A percentile compares a stretch with the other conserved stretches of the same genome.
These are phyloP conservation scores for Drosophila niveifrons DNA, from an alignment of 2,888 invertebrate species.

Conservation along the genomic window DNA sequence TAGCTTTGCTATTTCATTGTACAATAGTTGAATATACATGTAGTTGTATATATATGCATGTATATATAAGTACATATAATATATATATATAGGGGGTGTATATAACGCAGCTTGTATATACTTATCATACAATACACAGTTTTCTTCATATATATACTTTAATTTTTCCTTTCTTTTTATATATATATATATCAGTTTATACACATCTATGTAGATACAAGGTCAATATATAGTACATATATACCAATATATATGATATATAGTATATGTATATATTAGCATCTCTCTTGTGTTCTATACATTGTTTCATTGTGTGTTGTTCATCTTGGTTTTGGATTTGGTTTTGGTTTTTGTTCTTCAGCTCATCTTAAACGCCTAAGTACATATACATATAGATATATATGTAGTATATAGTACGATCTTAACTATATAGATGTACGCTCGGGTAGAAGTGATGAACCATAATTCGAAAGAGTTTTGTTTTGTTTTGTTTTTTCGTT, in stretches of 20 bases:
- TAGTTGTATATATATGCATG: slow-evolving; percentile 27
- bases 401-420: slow-evolving; percentile 15
- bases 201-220: slow-evolving; percentile 35
- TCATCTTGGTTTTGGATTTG: slow-evolving; percentile 20
- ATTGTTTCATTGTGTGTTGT: slow-evolving; percentile 61
- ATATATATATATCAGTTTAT: slow-evolving; percentile 47
- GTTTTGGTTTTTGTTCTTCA: slow-evolving; percentile 45
- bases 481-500: not conserved
- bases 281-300: slow-evolving; percentile 64
- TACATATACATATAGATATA: slow-evolving; percentile 32
- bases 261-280: slow-evolving; percentile 16
- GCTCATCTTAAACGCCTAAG: slow-evolving; percentile 60
- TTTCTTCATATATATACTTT: slow-evolving; percentile 16
- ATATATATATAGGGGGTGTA: slow-evolving; percentile 54
- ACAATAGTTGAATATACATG: slow-evolving; percentile 64
- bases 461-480: slow-evolving; percentile 50
- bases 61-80: slow-evolving; percentile 34
- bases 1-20: slow-evolving; percentile 71
- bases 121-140: slow-evolving; percentile 44
- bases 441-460: slow-evolving; percentile 51
- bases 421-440: slow-evolving; percentile 36
- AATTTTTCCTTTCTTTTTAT: slow-evolving; percentile 18
- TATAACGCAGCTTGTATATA: slow-evolving; percentile 64
- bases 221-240: slow-evolving; percentile 9
- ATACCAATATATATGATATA: slow-evolving; percentile 6